Conservation (phyloP, 92 coral and sea anemone genomes). For the Epizoanthus illoricatus region DNA sequence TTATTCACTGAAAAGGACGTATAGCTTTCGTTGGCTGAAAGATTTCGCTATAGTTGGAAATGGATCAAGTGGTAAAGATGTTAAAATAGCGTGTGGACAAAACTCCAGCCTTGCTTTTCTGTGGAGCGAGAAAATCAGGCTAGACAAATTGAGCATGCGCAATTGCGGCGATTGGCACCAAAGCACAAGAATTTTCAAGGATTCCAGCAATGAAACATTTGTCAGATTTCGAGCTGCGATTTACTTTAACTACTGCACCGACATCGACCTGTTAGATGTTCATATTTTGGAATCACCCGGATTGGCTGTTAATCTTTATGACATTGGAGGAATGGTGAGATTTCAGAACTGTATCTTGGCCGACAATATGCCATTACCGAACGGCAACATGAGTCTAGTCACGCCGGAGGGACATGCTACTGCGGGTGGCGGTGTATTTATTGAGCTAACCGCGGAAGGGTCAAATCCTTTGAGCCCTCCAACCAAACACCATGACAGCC, state of each 20-base stretch:
- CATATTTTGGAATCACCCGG: constrained; percentile 55
- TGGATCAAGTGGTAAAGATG: constrained; percentile 42
- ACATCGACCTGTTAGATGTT: constrained; percentile 49
- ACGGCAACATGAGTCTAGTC: neutral
- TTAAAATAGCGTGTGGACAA: constrained; percentile 43
- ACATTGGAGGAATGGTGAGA: constrained; percentile 41
- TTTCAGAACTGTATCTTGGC: constrained; percentile 37
- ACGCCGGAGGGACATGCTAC: constrained; percentile 26
- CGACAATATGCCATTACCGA: constrained; percentile 41
- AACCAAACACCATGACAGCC: constrained; percentile 45
- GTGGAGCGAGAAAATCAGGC: constrained; percentile 54
- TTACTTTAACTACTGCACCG: constrained; percentile 71
- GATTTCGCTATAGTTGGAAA: constrained; percentile 65
- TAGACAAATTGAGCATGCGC: constrained; percentile 51
- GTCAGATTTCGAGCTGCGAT: constrained; percentile 65
- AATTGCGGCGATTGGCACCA: constrained; percentile 81
- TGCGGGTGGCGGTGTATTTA: constrained; percentile 77
- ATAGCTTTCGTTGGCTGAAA: constrained; percentile 43
- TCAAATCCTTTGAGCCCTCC: constrained; percentile 54
- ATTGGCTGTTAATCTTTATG: constrained; percentile 39
- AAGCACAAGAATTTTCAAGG: constrained; percentile 29
- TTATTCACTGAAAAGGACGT: constrained; percentile 56
- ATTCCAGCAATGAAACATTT: neutral
- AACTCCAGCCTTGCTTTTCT: constrained; percentile 72
- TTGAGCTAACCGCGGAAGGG: constrained; percentile 58